phyloP scores from a whole-genome alignment of 37 sponge, comb jelly and placozoan genomes.

The Spongilla lacustris region DNA sequence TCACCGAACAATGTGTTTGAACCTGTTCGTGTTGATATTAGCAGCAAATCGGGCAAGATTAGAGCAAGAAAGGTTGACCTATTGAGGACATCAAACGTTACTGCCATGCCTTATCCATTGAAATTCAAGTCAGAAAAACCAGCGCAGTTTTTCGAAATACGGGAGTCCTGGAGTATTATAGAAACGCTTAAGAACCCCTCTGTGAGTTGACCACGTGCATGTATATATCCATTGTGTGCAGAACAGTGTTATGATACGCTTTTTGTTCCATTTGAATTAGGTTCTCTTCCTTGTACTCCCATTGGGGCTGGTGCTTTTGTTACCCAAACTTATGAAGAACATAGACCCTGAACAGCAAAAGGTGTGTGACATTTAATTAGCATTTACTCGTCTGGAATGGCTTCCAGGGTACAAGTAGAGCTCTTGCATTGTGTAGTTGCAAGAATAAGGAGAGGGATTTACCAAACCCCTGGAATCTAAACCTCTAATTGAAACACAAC shows the following conservation, averaged over 20 bases:
- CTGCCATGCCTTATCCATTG: constrained; percentile 82
- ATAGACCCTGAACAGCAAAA: constrained; percentile 90
- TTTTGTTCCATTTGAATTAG: constrained; percentile 21
- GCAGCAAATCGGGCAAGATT: constrained; percentile 85
- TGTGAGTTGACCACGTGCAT: constrained; percentile 59
- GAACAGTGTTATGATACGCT: neutral
- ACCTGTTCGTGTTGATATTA: constrained; percentile 90
- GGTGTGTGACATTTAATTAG: constrained; percentile 28
- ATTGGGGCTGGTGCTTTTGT: constrained; percentile 75
- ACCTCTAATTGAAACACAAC: too few species aligned
- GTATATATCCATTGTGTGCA: neutral
- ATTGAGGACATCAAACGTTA: constrained; percentile 62
- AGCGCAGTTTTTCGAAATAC: constrained; percentile 87
- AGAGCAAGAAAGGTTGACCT: constrained; percentile 83
- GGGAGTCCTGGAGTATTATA: constrained; percentile 84
- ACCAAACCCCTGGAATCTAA: too few species aligned
- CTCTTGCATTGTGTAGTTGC: too few species aligned
- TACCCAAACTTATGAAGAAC: constrained; percentile 84
- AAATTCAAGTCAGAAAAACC: constrained; percentile 58
- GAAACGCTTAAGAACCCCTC: constrained; percentile 85
- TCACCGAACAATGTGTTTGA: constrained; percentile 87
- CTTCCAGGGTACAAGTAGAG: too few species aligned
- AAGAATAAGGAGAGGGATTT: too few species aligned
- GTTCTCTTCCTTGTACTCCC: constrained; percentile 87
- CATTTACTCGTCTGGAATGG: too few species aligned